Percentiles rank a stretch among this genome's conserved stretches.
Evolutionary conservation across 2,113 vertebrate species (phyloP).

Genomic region (Paraplagusia blochii): DNA sequence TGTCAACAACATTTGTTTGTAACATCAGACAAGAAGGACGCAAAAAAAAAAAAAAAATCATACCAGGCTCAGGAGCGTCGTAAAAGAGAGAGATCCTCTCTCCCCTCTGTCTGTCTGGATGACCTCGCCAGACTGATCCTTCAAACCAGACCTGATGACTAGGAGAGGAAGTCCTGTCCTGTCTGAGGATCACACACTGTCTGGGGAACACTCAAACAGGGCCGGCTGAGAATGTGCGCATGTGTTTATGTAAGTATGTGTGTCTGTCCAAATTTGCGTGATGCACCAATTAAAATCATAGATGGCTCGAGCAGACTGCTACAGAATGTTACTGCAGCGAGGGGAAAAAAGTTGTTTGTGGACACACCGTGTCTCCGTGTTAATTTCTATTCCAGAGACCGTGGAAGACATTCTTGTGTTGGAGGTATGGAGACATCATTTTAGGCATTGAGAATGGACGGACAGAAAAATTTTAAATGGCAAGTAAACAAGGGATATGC

Average conservation of each 20-base stretch:
- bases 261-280: conserved; percentile 21
- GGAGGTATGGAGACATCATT: too few species aligned
- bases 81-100: conserved; percentile 57
- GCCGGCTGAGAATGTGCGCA: conserved; percentile 49
- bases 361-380: conserved; percentile 57
- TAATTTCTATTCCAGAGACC: conserved; percentile 76
- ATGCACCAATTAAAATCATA: conserved; percentile 62
- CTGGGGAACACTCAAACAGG: conserved; percentile 69
- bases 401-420: too few species aligned
- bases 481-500: too few species aligned
- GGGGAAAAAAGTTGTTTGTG: conserved; percentile 42
- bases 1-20: conserved; percentile 64
- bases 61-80: conserved; percentile 56
- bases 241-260: conserved; percentile 4
- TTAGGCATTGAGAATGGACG: too few species aligned
- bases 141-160: conserved; percentile 54
- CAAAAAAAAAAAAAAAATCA: conserved; percentile 34
- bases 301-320: conserved; percentile 58
- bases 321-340: conserved; percentile 46
- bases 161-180: conserved; percentile 63
- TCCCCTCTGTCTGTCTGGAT: conserved; percentile 53
- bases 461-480: too few species aligned
- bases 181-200: conserved; percentile 70
- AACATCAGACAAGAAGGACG: conserved; percentile 45
- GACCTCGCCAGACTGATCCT: conserved; percentile 70